phyloP scores from a whole-genome alignment of 2,797 vertebrate genomes.

The Chromis chromis region DNA sequence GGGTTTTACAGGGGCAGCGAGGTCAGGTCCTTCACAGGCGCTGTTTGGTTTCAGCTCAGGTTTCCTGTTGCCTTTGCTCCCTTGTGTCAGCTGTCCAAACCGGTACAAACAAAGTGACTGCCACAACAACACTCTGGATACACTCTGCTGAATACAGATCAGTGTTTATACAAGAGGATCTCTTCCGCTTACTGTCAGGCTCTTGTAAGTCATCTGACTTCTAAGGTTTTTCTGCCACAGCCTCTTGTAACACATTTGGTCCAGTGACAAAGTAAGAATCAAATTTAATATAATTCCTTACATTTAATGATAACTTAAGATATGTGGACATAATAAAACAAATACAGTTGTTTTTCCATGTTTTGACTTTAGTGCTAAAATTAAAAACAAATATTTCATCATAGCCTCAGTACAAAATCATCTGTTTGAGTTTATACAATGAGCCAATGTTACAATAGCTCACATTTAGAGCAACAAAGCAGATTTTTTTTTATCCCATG shows the following conservation, averaged over 20 bases:
- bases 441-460: too few relatives aligned
- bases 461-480: too few relatives aligned
- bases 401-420: background rate
- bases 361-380: too few relatives aligned
- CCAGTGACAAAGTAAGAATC: too few relatives aligned
- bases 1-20: conserved; percentile 49
- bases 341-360: too few relatives aligned
- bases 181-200: conserved; percentile 23
- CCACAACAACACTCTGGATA: conserved; percentile 38
- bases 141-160: conserved; percentile 34
- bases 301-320: background rate
- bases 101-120: conserved; percentile 39
- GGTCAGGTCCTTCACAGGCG: conserved; percentile 51
- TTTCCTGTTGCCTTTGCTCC: conserved; percentile 57
- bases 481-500: too few relatives aligned
- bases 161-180: conserved; percentile 36
- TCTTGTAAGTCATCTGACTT: conserved; percentile 55
- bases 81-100: conserved; percentile 55
- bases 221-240: conserved; percentile 24
- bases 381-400: background rate
- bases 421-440: background rate
- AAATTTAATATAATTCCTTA: background rate
- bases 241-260: background rate
- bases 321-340: too few relatives aligned
- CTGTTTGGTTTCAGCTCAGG: conserved; percentile 47